Evolutionary conservation across 1,140 invertebrate genomes (phyloP).

Genomic region (Lamellibrachia luymesi): DNA sequence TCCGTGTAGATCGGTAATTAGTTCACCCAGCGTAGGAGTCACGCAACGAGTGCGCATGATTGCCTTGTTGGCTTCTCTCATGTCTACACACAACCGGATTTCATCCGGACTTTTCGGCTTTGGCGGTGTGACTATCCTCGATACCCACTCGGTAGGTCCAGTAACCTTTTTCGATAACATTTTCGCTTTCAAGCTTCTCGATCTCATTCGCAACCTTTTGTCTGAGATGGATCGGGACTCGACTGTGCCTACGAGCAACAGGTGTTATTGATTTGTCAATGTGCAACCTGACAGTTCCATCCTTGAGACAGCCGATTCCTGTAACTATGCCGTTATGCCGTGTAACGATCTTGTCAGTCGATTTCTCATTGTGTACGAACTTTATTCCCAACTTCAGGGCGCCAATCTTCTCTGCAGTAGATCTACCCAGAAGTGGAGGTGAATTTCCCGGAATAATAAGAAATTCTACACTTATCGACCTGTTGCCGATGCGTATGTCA

Average conservation of each 20-base stretch:
- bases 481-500: no score
- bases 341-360: no score
- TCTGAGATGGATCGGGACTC: neutral
- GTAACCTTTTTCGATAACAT: constrained; percentile 33
- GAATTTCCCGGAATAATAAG: no score
- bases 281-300: neutral
- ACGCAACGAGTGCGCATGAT: constrained; percentile 17
- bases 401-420: no score
- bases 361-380: no score
- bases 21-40: constrained; percentile 21
- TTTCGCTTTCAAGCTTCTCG: constrained; percentile 16
- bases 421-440: no score
- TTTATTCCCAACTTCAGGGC: no score
- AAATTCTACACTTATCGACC: no score
- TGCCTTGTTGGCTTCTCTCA: constrained; percentile 23
- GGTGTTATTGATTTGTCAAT: neutral
- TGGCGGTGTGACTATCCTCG: constrained; percentile 22
- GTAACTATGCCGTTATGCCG: no score
- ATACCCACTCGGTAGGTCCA: constrained; percentile 36
- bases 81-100: constrained; percentile 25
- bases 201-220: constrained; percentile 10
- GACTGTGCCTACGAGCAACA: neutral
- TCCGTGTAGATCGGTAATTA: constrained; percentile 22
- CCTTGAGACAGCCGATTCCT: constrained; percentile 1
- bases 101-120: constrained; percentile 27